Evolutionary conservation across 2,797 vertebrate species (phyloP), one percentile per base, ranked within the genome.

Genomic region (Merluccius polli): DNA sequence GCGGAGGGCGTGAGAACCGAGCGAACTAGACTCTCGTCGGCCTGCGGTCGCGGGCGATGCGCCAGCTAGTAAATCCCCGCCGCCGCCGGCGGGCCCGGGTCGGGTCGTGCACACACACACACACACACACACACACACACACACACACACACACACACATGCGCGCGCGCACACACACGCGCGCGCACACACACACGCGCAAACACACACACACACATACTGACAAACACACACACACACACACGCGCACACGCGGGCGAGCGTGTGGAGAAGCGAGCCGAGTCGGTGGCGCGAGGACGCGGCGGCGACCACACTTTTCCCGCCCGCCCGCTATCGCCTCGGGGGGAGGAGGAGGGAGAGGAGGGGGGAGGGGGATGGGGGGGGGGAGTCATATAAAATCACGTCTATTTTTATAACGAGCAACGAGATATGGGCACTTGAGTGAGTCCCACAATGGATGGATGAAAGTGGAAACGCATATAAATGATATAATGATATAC

Each of bases 1-100:
- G 92, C 89, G 89, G 93, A 95, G 94, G 95, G 95, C 95, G 95
- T 96, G 95, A 95, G 95, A 96, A 95, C 93, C 79, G 83, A 92
- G 93, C 93, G 93, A 93, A 94, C 93, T 89, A 93, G n/a, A n/a
- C n/a, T n/a, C n/a, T n/a, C n/a, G 91, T 92, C 92, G 84, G 94
- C 91, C 91, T 93, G 95, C 86, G 93, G 93, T 90, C 91, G 36
- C 33, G 92, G 95, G 94, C 94, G 82, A 84, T n/a, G 89, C 81
- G 94, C 94, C 94, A 95, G 91, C 77, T 91, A 90, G 93, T 93
- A 93, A 94, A 93, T 94, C 94, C 94, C 92, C 93, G 86, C 91
- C 88, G 59, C 6, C 33, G 36, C 36, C 1, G 91, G 91, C 90
- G 84, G 83, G 80, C 87, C 10, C 89, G 82, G 89, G 89, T 89